These are phyloP conservation scores for Daktulosphaira vitifoliae DNA, from an alignment of 1,140 invertebrate species.

Conservation along the genomic window DNA sequence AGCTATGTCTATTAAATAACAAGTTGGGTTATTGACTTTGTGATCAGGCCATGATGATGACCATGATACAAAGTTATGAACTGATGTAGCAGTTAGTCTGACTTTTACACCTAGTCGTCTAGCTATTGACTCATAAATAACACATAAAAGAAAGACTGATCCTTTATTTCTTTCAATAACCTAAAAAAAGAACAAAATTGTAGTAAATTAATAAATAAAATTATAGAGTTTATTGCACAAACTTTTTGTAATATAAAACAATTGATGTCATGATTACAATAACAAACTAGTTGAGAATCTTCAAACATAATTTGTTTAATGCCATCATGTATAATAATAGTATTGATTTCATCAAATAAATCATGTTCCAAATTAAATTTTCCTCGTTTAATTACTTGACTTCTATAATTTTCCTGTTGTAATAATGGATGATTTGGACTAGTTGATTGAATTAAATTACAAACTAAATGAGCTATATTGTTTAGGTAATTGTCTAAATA, in stretches of 20 bases:
- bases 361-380: constrained; percentile 6
- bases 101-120: constrained; percentile 27
- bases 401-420: background rate
- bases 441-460: background rate
- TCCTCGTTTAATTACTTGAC: background rate
- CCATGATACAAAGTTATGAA: constrained; percentile 21
- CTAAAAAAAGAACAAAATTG: background rate
- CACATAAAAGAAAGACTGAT: constrained; percentile 4
- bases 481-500: background rate
- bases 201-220: background rate
- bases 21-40: background rate
- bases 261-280: background rate
- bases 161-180: constrained; percentile 2
- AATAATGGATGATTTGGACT: background rate
- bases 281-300: background rate
- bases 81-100: background rate
- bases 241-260: constrained; percentile 10
- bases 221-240: background rate
- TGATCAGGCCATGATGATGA: constrained; percentile 7
- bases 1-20: constrained; percentile 10
- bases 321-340: background rate
- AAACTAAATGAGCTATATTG: background rate
- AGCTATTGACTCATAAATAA: constrained; percentile 12
- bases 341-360: background rate
- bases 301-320: constrained; percentile 2